These are phyloP conservation scores for Lasiurus cinereus DNA, from an alignment of 2,113 vertebrate genomes.

Conservation along the genomic window DNA sequence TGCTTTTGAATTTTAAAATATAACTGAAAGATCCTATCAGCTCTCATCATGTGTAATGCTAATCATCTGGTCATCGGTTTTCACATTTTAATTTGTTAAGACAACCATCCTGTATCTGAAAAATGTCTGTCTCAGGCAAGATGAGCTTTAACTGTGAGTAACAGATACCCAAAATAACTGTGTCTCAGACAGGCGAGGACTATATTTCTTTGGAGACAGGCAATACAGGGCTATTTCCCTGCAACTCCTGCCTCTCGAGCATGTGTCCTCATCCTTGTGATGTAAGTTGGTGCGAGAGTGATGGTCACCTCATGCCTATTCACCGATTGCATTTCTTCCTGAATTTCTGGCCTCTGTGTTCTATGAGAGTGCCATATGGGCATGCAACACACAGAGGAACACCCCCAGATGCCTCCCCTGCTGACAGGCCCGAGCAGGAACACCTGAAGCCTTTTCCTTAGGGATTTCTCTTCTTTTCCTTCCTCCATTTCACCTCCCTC, in stretches of 20 bases:
- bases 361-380: background rate
- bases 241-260: rapidly evolving
- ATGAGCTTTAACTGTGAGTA: conserved; percentile 23
- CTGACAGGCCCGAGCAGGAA: background rate
- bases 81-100: conserved; percentile 60
- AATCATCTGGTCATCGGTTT: conserved; percentile 43
- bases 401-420: background rate
- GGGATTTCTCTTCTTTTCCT: background rate
- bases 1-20: conserved; percentile 63
- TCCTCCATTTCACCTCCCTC: background rate
- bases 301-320: no score
- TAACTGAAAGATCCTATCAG: conserved; percentile 15
- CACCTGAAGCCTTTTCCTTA: background rate
- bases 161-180: background rate
- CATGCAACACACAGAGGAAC: rapidly evolving
- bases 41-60: background rate
- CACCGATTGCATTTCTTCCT: no score
- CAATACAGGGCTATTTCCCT: background rate
- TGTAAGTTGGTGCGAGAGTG: background rate
- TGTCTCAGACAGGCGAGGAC: background rate
- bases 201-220: background rate
- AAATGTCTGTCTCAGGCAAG: background rate
- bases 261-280: background rate
- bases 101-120: conserved; percentile 46
- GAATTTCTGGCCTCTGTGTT: background rate